Percentiles rank a stretch among this genome's conserved stretches.
Evolutionary conservation across 2,888 invertebrate species (phyloP).

Genomic region (Sabatieria punctata): DNA sequence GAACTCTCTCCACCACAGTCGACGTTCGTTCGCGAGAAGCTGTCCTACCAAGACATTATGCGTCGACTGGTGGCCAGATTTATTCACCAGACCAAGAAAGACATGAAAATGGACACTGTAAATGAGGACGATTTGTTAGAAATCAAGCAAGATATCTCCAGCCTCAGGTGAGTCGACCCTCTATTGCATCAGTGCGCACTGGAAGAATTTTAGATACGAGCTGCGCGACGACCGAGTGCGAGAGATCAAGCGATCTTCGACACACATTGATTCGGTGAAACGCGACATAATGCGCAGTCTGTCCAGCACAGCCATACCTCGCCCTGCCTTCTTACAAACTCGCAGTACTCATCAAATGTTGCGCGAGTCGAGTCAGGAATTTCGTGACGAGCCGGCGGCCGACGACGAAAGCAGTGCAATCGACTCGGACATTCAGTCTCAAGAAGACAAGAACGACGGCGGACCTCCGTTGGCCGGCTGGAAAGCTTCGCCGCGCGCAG

Average conservation of each 20-base stretch:
- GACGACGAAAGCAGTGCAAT: no score
- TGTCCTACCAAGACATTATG: constrained; percentile 37
- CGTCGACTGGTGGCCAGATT: constrained; percentile 37
- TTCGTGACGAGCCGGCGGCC: no score
- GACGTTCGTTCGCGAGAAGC: constrained; percentile 11
- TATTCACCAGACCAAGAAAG: constrained; percentile 40
- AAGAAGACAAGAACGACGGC: no score
- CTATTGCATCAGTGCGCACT: no score
- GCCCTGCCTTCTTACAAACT: no score
- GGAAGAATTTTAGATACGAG: constrained; percentile 38
- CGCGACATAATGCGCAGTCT: constrained; percentile 36
- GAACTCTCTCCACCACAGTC: no score
- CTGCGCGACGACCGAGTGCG: constrained; percentile 39
- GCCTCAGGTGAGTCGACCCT: constrained; percentile 34
- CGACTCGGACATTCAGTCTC: no score
- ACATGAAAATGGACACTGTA: constrained; percentile 40
- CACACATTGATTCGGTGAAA: constrained; percentile 39
- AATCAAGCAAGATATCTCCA: constrained; percentile 43
- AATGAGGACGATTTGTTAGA: constrained; percentile 43
- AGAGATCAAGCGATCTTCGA: constrained; percentile 35
- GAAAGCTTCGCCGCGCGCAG: no score
- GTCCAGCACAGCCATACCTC: no score
- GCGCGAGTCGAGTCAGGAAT: no score
- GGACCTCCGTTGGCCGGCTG: no score
- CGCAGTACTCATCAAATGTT: no score